Evolutionary conservation across 2,888 invertebrate genomes (phyloP).

Genomic region (Pogonocherus hispidulus): DNA sequence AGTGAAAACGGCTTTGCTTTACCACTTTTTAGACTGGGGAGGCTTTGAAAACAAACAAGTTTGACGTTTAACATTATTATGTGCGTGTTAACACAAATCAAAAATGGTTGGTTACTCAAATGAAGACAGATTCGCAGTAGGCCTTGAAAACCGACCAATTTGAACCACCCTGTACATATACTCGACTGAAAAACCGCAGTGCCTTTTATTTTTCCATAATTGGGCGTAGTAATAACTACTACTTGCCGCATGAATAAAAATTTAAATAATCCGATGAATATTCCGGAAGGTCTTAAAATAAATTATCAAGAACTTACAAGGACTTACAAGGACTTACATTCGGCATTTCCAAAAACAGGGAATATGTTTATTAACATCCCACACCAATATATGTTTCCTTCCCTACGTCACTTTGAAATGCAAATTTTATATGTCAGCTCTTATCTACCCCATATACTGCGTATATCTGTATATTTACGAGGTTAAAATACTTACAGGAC

Average conservation of each 20-base stretch:
- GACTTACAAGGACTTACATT: background rate
- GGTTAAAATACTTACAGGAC: constrained; percentile 71
- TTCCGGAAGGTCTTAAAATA: background rate
- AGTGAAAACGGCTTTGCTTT: too few relatives aligned
- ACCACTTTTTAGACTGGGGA: too few relatives aligned
- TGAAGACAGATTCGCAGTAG: too few relatives aligned
- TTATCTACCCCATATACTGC: background rate
- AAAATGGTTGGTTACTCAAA: too few relatives aligned
- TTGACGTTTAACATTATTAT: too few relatives aligned
- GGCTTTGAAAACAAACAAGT: too few relatives aligned
- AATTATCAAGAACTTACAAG: background rate
- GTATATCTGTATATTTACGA: constrained; percentile 8
- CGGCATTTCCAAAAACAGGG: constrained; percentile 5
- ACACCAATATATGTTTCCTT: constrained; percentile 2
- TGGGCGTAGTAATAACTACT: too few relatives aligned
- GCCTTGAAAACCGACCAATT: too few relatives aligned
- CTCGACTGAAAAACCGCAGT: too few relatives aligned
- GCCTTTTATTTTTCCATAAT: too few relatives aligned
- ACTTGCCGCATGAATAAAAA: background rate
- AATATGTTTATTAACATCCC: constrained; percentile 15
- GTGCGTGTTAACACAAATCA: too few relatives aligned
- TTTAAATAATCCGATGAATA: background rate
- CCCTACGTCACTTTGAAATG: constrained; percentile 21
- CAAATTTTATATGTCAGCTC: background rate
- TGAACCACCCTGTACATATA: too few relatives aligned